Base-by-base conservation (phyloP, 1,140 invertebrate species). In the Listronotus oregonensis region DNA sequence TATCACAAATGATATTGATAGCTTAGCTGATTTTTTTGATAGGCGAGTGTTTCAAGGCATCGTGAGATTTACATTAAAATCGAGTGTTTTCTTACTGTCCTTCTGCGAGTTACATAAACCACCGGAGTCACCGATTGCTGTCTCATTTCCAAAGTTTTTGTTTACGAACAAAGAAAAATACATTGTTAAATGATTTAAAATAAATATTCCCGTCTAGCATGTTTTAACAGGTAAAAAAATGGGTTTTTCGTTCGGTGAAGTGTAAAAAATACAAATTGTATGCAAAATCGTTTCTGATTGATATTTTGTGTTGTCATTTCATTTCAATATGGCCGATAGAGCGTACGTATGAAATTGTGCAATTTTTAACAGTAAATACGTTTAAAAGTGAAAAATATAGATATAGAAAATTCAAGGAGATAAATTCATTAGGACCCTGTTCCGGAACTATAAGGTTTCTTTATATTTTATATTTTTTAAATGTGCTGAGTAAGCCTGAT, bases 261-360 rank as follows among this genome's bases (percentile, higher is more conserved):
- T 31, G 14, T 51, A 21, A 27, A 32, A 7, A 21, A 21, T 14
- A 51, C n/a, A 27, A 12, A 57, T 43, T 31, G 39, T 44, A 18
- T 57, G 39, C 15, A 34, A 57, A 57, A 43, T 57, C 15, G 27
- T 27, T 46, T 64, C 51, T 14, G 37, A 37, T 17, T 39, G 51
- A 46, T 52, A 52, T 66, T 71, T 73, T 73, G 69, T 71, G 60
- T 67, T 73, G 71, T 71, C 66, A 67, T 65, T 70, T 63, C 55
- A 52, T 71, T 73, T 67, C 72, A 73, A 73, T 72, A 73, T 73
- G 72, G 72, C 72, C 62, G 72, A 66, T 65, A 55, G 66, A 71
- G 70, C 70, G 64, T 67, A 69, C 52, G 62, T 70, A 69, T 58
- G 42, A 67, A 71, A 60, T 69, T 68, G 58, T 65, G 65, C 49